These are phyloP conservation scores for Eledone cirrhosa DNA, from an alignment of 2,888 invertebrate species.

Conservation along the genomic window DNA sequence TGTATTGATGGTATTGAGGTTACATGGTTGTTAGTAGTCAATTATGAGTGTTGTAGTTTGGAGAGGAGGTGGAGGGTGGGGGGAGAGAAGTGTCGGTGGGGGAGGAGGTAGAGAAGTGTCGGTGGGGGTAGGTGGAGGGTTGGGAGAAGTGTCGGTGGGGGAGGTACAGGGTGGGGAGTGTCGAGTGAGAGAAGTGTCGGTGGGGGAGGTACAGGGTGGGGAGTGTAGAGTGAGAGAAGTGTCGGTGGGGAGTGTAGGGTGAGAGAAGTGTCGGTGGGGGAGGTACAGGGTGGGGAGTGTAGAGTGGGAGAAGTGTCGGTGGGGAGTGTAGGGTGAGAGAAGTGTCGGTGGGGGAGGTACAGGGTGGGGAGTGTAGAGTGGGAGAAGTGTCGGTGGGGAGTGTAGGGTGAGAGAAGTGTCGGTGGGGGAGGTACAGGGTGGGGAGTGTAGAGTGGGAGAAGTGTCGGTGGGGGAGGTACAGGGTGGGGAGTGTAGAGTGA, in stretches of 20 bases:
- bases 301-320: background rate
- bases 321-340: too few relatives aligned
- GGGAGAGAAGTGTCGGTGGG: background rate
- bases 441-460: background rate
- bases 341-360: background rate
- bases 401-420: background rate
- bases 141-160: background rate
- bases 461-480: background rate
- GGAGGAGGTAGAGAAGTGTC: background rate
- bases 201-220: background rate
- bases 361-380: background rate
- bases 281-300: background rate
- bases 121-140: background rate
- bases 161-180: background rate
- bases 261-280: background rate
- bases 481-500: background rate
- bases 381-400: background rate
- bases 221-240: background rate
- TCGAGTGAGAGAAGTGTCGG: background rate
- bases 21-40: too few relatives aligned
- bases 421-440: background rate
- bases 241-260: background rate
- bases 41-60: too few relatives aligned
- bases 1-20: too few relatives aligned
- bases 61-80: conserved; percentile 2